Percentiles rank a stretch among this genome's conserved stretches.
Conservation (phyloP, 2,888 invertebrate genomes). For the Apodemia duryi region DNA sequence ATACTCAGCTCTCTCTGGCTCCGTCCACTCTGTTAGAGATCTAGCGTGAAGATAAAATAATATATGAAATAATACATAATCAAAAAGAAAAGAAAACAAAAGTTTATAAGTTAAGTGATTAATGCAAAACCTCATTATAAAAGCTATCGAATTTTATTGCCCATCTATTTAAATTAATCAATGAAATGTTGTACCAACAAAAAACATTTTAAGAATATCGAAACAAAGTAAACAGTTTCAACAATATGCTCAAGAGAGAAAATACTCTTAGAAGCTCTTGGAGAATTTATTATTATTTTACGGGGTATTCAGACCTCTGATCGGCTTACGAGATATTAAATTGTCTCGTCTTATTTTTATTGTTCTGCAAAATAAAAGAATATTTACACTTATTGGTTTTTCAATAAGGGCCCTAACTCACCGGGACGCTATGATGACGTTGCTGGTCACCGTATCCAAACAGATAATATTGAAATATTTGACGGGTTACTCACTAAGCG, state of each 20-base stretch:
- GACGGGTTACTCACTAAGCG: too few species aligned
- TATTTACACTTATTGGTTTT: neutral
- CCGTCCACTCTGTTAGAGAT: too few species aligned
- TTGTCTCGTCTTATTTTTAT: slow-evolving; percentile 17
- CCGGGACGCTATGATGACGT: too few species aligned
- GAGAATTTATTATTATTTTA: slow-evolving; percentile 50
- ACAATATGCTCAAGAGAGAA: neutral
- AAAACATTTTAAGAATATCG: slow-evolving; percentile 2
- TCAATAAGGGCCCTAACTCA: too few species aligned
- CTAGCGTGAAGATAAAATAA: neutral
- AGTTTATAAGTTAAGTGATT: neutral
- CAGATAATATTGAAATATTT: too few species aligned
- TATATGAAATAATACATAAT: neutral
- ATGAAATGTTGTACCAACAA: neutral
- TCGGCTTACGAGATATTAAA: slow-evolving; percentile 33
- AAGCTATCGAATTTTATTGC: neutral
- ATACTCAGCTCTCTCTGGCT: too few species aligned
- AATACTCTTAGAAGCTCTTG: slow-evolving; percentile 5
- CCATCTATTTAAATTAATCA: neutral
- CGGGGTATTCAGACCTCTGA: slow-evolving; percentile 31
- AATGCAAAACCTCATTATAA: neutral
- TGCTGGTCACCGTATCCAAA: too few species aligned
- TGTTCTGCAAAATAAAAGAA: slow-evolving; percentile 6
- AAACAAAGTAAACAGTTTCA: slow-evolving; percentile 6
- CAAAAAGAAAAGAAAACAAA: neutral